phyloP scores from a whole-genome alignment of 2,113 vertebrate species.

The Axis porcinus region DNA sequence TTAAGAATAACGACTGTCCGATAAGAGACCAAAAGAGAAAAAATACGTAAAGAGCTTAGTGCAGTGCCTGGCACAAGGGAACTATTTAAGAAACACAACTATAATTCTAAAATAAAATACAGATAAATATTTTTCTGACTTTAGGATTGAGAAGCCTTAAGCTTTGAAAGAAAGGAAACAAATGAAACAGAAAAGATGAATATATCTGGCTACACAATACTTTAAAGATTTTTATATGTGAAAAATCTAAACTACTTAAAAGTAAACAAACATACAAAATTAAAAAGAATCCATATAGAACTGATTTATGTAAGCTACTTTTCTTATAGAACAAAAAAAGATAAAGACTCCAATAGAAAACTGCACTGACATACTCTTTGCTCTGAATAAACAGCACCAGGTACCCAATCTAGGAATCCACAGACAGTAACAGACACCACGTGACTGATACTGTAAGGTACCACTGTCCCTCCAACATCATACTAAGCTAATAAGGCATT shows the following conservation, averaged over 20 bases:
- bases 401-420: not conserved
- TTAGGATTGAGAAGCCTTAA: not conserved
- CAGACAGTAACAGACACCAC: not conserved
- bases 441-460: not conserved
- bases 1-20: not conserved
- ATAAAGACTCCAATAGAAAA: not conserved
- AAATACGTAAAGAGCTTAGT: not conserved
- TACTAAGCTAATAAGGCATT: not conserved
- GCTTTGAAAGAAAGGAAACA: slow-evolving; percentile 20
- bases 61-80: not conserved
- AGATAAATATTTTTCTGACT: not conserved
- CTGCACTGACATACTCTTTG: not conserved
- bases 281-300: not conserved
- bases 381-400: not conserved
- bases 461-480: not conserved
- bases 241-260: not conserved
- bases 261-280: not conserved
- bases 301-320: not conserved
- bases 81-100: not conserved
- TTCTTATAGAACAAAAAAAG: slow-evolving; percentile 6
- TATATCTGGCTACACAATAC: not conserved
- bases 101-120: slow-evolving; percentile 13
- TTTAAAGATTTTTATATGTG: not conserved
- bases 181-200: slow-evolving; percentile 18
- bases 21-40: not conserved